Percentiles rank a stretch among this genome's conserved stretches.
Conservation (phyloP, 1,140 invertebrate genomes). For the Hycleus phaleratus region DNA sequence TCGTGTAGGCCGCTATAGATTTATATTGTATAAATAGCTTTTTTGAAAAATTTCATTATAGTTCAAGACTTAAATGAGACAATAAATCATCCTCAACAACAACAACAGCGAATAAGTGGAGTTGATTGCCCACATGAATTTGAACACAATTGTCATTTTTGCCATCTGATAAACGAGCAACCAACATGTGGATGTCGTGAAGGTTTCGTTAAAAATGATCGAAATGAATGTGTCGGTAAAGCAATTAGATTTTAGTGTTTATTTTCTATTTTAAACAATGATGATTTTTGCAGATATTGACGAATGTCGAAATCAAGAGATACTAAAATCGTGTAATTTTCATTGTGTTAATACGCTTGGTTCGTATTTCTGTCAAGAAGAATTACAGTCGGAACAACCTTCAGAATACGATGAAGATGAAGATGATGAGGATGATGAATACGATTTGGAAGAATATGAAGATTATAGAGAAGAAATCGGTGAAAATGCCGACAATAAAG, state of each 20-base stretch:
- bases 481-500: slow-evolving; percentile 1
- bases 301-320: slow-evolving; percentile 52
- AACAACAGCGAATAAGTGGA: no score
- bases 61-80: no score
- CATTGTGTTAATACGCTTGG: slow-evolving; percentile 22
- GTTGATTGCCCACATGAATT: slow-evolving; percentile 1
- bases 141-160: slow-evolving; percentile 1
- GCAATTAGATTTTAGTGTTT: neutral
- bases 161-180: neutral
- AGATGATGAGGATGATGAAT: slow-evolving; percentile 5
- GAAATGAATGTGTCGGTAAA: slow-evolving; percentile 4
- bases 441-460: slow-evolving; percentile 23
- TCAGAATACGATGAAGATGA: slow-evolving; percentile 6
- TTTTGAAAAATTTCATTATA: no score
- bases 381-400: slow-evolving; percentile 15
- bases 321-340: slow-evolving; percentile 10
- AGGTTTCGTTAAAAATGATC: slow-evolving; percentile 2
- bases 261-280: no score
- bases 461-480: slow-evolving; percentile 8
- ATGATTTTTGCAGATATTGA: slow-evolving; percentile 56
- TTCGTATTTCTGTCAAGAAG: slow-evolving; percentile 16
- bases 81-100: no score
- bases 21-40: no score
- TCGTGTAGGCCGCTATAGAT: no score
- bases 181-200: slow-evolving; percentile 3